Evolutionary conservation across 2,888 invertebrate genomes (phyloP).

Genomic region (Drosophila merina): DNA sequence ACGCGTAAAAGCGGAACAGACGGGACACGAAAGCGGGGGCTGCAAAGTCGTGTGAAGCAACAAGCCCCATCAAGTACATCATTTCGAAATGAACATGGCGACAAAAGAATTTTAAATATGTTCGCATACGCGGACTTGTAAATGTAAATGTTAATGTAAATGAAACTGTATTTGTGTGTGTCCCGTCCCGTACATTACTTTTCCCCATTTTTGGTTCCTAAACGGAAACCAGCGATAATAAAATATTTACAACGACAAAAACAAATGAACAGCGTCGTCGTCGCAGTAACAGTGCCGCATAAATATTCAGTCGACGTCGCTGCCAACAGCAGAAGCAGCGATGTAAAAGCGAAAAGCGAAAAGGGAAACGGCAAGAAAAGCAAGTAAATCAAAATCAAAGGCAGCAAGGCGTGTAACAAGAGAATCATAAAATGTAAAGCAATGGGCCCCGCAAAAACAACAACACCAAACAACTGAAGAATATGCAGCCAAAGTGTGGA

Average conservation of each 20-base stretch:
- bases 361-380: conserved; percentile 24
- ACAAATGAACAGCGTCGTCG: conserved; percentile 48
- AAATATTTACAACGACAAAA: conserved; percentile 70
- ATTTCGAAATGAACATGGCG: conserved; percentile 75
- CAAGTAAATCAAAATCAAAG: conserved; percentile 48
- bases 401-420: conserved; percentile 67
- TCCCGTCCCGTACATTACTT: conserved; percentile 44
- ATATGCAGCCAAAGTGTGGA: conserved; percentile 13
- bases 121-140: conserved; percentile 27
- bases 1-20: not conserved
- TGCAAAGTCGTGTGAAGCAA: conserved; percentile 69
- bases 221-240: conserved; percentile 78
- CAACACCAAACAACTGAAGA: conserved; percentile 1
- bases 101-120: conserved; percentile 75
- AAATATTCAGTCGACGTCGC: conserved; percentile 53
- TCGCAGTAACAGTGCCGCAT: conserved; percentile 30
- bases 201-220: conserved; percentile 71
- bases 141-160: conserved; percentile 16
- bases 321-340: conserved; percentile 22
- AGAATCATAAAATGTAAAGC: conserved; percentile 21
- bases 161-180: conserved; percentile 29
- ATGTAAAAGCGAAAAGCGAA: conserved; percentile 13
- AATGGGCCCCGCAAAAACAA: conserved; percentile 11
- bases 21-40: conserved; percentile 15
- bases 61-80: conserved; percentile 69